These are phyloP conservation scores for Corapipo altera DNA, from an alignment of 2,113 vertebrate genomes.

Conservation along the genomic window DNA sequence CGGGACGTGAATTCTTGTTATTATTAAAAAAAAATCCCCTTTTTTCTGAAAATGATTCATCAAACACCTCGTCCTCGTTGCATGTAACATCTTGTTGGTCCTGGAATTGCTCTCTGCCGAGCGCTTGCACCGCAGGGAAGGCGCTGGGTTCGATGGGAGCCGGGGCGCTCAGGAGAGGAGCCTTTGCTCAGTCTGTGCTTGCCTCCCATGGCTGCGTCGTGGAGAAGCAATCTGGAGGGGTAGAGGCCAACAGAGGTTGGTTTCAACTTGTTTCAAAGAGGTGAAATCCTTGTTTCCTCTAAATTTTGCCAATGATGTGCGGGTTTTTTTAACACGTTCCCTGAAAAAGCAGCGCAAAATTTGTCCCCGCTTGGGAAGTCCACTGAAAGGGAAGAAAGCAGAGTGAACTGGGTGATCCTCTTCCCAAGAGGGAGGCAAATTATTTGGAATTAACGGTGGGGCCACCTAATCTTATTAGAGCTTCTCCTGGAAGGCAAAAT, in stretches of 20 bases:
- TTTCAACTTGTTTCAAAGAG: not conserved
- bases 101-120: not conserved
- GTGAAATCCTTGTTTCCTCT: not conserved
- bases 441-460: not conserved
- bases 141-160: not conserved
- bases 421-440: not conserved
- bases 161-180: not conserved
- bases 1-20: not conserved
- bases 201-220: not conserved
- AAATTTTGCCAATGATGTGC: accelerated
- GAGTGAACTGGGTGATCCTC: accelerated
- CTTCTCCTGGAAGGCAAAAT: not conserved
- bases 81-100: conserved; percentile 5
- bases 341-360: not conserved
- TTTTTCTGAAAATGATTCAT: conserved; percentile 33
- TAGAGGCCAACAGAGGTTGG: not conserved
- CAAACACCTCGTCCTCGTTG: not conserved
- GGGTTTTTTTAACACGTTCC: not conserved
- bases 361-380: not conserved
- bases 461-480: not conserved
- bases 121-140: not conserved
- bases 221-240: not conserved
- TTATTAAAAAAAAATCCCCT: not conserved
- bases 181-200: conserved; percentile 39
- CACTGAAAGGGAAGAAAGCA: not conserved